A percentile compares a stretch with the other conserved stretches of the same genome.
Conservation (phyloP, 1,140 invertebrate genomes). For the Pygmarrhopalites habei region DNA sequence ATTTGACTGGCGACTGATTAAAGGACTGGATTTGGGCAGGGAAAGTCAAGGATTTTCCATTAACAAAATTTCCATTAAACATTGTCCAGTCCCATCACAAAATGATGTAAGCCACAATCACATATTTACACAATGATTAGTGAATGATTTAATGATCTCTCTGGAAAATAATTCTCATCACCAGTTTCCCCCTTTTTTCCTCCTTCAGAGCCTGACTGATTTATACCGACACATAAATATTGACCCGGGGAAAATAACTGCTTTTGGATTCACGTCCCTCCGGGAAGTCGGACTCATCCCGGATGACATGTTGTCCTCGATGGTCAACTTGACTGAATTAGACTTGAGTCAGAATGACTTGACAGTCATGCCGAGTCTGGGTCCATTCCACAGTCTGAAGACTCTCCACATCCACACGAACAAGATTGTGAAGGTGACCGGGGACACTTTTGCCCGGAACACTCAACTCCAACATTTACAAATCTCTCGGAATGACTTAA, state of each 20-base stretch:
- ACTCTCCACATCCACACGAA: slow-evolving; percentile 23
- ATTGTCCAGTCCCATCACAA: slow-evolving; percentile 17
- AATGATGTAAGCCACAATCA: slow-evolving; percentile 8
- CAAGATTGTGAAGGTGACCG: slow-evolving; percentile 9
- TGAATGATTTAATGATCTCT: too few relatives aligned
- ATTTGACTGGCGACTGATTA: slow-evolving; percentile 20
- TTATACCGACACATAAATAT: background rate
- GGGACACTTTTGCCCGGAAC: slow-evolving; percentile 16
- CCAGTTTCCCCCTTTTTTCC: too few relatives aligned
- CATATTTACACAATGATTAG: too few relatives aligned
- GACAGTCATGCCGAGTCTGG: slow-evolving; percentile 17
- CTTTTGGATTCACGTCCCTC: background rate
- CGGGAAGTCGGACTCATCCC: background rate
- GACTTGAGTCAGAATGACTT: slow-evolving; percentile 23
- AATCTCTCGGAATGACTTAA: slow-evolving; percentile 19
- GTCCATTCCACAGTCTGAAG: slow-evolving; percentile 18
- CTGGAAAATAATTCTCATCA: too few relatives aligned
- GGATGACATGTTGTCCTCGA: slow-evolving; percentile 12
- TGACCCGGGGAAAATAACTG: background rate
- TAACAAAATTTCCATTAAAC: slow-evolving; percentile 19
- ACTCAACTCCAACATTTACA: slow-evolving; percentile 17
- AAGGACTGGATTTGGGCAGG: slow-evolving; percentile 26
- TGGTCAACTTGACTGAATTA: slow-evolving; percentile 20
- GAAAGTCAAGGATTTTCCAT: slow-evolving; percentile 6
- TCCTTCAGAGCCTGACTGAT: background rate